Base-by-base conservation (phyloP, 2,113 vertebrate species). In the Xenus cinereus region DNA sequence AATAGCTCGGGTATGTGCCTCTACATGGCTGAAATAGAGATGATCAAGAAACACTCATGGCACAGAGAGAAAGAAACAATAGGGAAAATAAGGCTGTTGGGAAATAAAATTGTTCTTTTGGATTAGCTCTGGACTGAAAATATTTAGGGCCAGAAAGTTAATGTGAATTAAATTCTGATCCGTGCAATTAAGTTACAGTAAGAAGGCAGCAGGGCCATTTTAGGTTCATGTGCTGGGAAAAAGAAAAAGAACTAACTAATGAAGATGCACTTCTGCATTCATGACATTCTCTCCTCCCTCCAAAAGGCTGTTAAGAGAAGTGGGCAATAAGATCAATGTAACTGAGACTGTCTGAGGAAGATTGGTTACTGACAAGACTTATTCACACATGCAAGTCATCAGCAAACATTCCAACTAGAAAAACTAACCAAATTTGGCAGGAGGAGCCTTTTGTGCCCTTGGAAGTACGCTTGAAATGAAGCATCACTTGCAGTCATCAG, bases 81-180 rank as follows among this genome's bases (percentile, higher is more conserved):
- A 18, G 50, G 24, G 16, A 93, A 64, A 87, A 50, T 27, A 7
- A 75, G 39, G 43, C 22, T 66, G 24, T 68, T 64, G 72, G 60
- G 57, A 93, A 87, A 90, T 71, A 68, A 59, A 85, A 77, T 75
- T 43, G 76, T 72, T 88, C 91, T 90, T 72, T 72, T 82, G 87
- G 82, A 87, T 63, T 81, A 96, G 73, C 46, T 82, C 64, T 92
- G 57, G 20, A 87, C 82, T 90, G 95, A 73, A 86, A 76, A 73
- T 7, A 82, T 79, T 84, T 79, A n/a, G 37, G 57, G 24, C 17
- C 53, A 83, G n/a, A 89, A 94, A 75, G 73, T 50, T 43, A 68
- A 93, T 22, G 41, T 57, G 68, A 84, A 95, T 76, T 93, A 68
- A 84, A 94, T 94, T 93, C 48, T 77, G 43, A 94, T 68, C 26